A percentile compares a stretch with the other conserved stretches of the same genome.
These are phyloP conservation scores for Aurelia sp. DNA, from an alignment of 30 jellyfish, hydroid and myxozoan species.

Conservation along the genomic window DNA sequence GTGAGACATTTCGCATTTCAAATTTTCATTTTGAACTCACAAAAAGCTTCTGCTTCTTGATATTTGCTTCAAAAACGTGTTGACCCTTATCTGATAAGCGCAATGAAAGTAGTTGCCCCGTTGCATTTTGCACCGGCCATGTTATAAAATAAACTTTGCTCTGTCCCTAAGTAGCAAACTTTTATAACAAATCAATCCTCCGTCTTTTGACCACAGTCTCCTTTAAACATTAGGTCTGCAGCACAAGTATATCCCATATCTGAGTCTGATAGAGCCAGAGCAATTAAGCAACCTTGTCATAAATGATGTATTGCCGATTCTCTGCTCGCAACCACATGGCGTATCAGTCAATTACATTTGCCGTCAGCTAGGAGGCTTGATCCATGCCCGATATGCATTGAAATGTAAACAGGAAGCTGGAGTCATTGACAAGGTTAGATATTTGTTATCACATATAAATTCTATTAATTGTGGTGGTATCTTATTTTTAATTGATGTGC, in stretches of 20 bases:
- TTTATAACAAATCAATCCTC: no score
- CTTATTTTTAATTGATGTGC: not conserved
- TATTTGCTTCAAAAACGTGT: no score
- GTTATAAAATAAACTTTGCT: no score
- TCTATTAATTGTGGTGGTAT: not conserved
- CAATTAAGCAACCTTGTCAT: slow-evolving; percentile 78
- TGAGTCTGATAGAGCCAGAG: slow-evolving; percentile 75
- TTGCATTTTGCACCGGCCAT: no score
- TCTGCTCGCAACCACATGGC: slow-evolving; percentile 91
- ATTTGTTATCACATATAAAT: not conserved
- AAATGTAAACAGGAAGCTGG: slow-evolving; percentile 79
- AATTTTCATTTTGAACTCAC: no score
- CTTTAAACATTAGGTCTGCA: slow-evolving; percentile 11
- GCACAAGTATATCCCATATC: slow-evolving; percentile 53
- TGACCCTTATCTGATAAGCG: no score
- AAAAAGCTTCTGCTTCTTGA: no score
- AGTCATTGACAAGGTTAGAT: slow-evolving; percentile 72
- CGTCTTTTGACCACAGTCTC: not conserved
- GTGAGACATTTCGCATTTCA: no score
- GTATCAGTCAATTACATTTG: slow-evolving; percentile 81
- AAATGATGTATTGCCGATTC: slow-evolving; percentile 74
- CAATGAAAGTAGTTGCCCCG: no score
- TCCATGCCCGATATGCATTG: slow-evolving; percentile 68
- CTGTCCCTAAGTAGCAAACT: no score
- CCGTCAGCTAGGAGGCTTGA: slow-evolving; percentile 81